Conservation (phyloP, 1,140 invertebrate genomes). For the Papilio polyxenes region DNA sequence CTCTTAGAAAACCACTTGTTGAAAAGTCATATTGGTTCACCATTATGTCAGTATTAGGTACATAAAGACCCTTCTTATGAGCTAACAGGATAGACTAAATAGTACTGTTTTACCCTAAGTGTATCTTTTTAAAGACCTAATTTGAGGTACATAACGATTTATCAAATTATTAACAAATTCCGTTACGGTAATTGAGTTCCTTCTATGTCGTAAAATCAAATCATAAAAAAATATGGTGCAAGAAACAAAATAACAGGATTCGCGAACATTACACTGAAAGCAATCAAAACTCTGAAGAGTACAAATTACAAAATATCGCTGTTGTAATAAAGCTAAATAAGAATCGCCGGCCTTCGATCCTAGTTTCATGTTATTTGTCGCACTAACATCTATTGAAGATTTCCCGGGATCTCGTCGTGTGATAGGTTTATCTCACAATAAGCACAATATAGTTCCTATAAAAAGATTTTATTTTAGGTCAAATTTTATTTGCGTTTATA, state of each 20-base stretch:
- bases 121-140: neutral
- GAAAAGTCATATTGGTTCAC: neutral
- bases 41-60: too few species aligned
- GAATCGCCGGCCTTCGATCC: constrained; percentile 55
- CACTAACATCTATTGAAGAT: constrained; percentile 63
- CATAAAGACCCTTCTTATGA: too few species aligned
- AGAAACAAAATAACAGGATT: constrained; percentile 44
- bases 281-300: constrained; percentile 68
- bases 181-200: neutral
- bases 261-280: constrained; percentile 57
- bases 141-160: neutral
- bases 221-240: constrained; percentile 15
- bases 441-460: neutral
- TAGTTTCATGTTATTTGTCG: constrained; percentile 57
- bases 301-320: constrained; percentile 62
- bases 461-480: too few species aligned
- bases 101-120: too few species aligned
- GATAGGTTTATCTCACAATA: constrained; percentile 31
- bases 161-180: neutral
- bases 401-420: constrained; percentile 50
- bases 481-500: too few species aligned
- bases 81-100: too few species aligned
- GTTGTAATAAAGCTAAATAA: constrained; percentile 47
- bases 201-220: neutral
- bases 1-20: neutral